Conservation (phyloP, 2,797 vertebrate genomes). For the Dendrocincla tyrannina region DNA sequence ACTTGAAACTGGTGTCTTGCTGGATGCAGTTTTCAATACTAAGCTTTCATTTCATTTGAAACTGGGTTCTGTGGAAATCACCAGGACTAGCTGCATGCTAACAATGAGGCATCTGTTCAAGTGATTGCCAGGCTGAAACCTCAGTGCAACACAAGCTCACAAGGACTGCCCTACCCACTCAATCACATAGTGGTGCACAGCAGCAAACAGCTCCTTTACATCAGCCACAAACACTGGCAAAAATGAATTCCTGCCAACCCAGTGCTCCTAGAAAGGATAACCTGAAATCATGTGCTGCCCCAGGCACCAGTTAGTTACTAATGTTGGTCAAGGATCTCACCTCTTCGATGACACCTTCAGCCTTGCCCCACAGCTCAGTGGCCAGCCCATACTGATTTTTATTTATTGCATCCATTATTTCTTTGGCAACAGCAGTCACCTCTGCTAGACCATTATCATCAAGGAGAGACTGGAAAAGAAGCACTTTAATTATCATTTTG, state of each 20-base stretch:
- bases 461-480: constrained; percentile 86
- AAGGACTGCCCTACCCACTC: not conserved
- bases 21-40: not conserved
- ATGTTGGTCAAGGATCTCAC: constrained; percentile 60
- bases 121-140: not conserved
- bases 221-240: not conserved
- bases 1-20: not conserved
- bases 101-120: not conserved
- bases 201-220: not conserved
- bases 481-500: not conserved
- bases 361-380: constrained; percentile 86
- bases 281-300: not conserved
- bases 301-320: not conserved
- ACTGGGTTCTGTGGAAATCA: not conserved
- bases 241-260: not conserved
- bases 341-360: constrained; percentile 86
- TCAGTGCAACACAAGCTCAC: not conserved
- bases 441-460: constrained; percentile 88
- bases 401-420: constrained; percentile 83
- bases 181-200: not conserved
- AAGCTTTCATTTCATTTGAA: not conserved
- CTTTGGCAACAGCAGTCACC: constrained; percentile 81
- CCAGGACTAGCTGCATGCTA: not conserved
- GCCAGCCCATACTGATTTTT: constrained; percentile 80
- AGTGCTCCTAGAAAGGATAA: not conserved